A percentile compares a stretch with the other conserved stretches of the same genome.
phyloP scores from a whole-genome alignment of 2,888 invertebrate genomes.

The Platypus cylindrus region DNA sequence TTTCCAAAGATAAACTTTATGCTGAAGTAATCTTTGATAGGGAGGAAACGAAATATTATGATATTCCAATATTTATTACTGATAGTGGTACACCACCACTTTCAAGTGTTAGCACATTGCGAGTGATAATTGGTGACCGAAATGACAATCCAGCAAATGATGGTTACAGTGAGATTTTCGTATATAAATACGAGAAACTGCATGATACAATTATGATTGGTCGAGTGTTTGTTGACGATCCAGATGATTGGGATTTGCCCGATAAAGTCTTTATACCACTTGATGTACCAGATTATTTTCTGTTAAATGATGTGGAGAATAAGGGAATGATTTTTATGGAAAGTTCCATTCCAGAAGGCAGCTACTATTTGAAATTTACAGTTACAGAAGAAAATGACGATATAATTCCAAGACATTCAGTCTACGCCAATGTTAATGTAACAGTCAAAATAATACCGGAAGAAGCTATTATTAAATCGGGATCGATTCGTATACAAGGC shows the following conservation, averaged over 20 bases:
- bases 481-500: conserved; percentile 75
- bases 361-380: conserved; percentile 61
- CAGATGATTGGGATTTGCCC: conserved; percentile 92
- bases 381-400: conserved; percentile 55
- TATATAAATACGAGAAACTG: conserved; percentile 87
- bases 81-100: conserved; percentile 65
- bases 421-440: conserved; percentile 75
- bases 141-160: conserved; percentile 87
- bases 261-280: conserved; percentile 75
- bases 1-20: conserved; percentile 49
- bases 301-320: conserved; percentile 49
- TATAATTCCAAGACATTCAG: conserved; percentile 50
- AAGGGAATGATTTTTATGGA: conserved; percentile 84
- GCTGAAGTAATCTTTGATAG: conserved; percentile 73
- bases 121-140: conserved; percentile 84
- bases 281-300: conserved; percentile 54
- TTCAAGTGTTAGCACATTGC: conserved; percentile 72
- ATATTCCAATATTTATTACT: conserved; percentile 76
- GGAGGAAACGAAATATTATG: conserved; percentile 75
- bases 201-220: conserved; percentile 77
- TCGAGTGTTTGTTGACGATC: conserved; percentile 83
- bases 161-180: conserved; percentile 81
- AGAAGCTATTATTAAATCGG: conserved; percentile 85
- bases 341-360: conserved; percentile 59
- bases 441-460: conserved; percentile 79